Evolutionary conservation across 2,888 invertebrate genomes (phyloP).

Genomic region (Cordilura impudica): DNA sequence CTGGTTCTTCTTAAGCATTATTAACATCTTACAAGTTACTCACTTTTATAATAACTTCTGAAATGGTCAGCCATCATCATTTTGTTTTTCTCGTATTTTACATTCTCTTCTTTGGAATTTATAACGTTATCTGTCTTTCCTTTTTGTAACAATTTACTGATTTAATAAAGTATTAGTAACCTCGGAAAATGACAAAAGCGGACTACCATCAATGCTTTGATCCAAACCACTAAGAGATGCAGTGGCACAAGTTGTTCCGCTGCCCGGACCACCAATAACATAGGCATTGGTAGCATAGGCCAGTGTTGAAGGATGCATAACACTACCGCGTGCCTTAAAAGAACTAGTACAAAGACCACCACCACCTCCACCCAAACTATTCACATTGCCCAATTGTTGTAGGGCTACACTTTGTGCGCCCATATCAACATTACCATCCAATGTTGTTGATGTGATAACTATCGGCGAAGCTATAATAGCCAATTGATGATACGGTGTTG

Average conservation of each 20-base stretch:
- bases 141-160: no score
- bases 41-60: no score
- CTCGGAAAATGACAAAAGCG: constrained; percentile 87
- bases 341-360: constrained; percentile 7
- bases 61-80: no score
- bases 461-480: constrained; percentile 72
- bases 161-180: constrained; percentile 87
- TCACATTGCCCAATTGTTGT: constrained; percentile 39
- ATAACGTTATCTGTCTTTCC: no score
- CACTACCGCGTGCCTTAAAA: constrained; percentile 34
- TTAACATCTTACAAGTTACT: no score
- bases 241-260: constrained; percentile 49
- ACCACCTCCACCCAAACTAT: background rate
- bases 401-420: constrained; percentile 44
- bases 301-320: constrained; percentile 73
- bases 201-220: constrained; percentile 82
- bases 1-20: no score
- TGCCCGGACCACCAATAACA: constrained; percentile 73
- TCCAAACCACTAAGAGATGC: constrained; percentile 64
- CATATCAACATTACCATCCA: constrained; percentile 64
- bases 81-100: no score
- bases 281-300: constrained; percentile 79
- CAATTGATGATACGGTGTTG: constrained; percentile 66
- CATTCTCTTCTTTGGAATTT: no score
- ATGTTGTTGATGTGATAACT: constrained; percentile 66